Base-by-base conservation (phyloP, 2,113 vertebrate species). In the Todiramphus saurophagus region DNA sequence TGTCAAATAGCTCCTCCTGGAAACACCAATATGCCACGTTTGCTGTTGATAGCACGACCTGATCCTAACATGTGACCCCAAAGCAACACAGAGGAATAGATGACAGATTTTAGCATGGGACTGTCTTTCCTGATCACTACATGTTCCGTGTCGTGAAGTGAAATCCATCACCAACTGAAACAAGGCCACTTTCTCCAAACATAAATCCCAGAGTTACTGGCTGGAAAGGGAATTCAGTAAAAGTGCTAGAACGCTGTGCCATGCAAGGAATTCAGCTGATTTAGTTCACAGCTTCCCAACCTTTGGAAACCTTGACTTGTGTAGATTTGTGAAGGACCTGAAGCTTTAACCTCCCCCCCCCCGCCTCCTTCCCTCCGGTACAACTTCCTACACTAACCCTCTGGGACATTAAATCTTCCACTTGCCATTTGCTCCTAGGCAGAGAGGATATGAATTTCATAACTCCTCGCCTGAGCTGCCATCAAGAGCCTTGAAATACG, bases 391-490 rank as follows among this genome's bases (percentile, higher is more conserved):
- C 94, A n/a, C 59, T 76, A 90, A 89, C 95, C 95, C 81, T 13
- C 27, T 43, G 93, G 97, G 94, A 83, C 43, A 94, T 92, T 98
- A 98, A 98, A 98, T 98, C 97, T 97, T 95, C 87, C 46, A 51
- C 81, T 96, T 97, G 90, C 95, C 87, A 25, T 97, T 96, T 97
- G 76, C 95, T 93, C 76, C 72, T 75, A 82, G 90, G 94, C 93
- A 86, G 10, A 89, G 77, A 97, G 97, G 97, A 98, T 97, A 97
- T 97, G 98, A 98, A 94, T 98, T 97, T 92, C 73, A 59, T 97
- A 98, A 97, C 94, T 97, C 91, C 97, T 95, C 82, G 70, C 83
- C 63, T 33, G 74, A 96, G 79, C 96, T 97, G 96, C 97, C 97
- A 97, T 78, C 70, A 15, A 24, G 73, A 93, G 62, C 86, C 82